Conservation (phyloP, 1,140 invertebrate species). For the Drosophila sechellia region DNA sequence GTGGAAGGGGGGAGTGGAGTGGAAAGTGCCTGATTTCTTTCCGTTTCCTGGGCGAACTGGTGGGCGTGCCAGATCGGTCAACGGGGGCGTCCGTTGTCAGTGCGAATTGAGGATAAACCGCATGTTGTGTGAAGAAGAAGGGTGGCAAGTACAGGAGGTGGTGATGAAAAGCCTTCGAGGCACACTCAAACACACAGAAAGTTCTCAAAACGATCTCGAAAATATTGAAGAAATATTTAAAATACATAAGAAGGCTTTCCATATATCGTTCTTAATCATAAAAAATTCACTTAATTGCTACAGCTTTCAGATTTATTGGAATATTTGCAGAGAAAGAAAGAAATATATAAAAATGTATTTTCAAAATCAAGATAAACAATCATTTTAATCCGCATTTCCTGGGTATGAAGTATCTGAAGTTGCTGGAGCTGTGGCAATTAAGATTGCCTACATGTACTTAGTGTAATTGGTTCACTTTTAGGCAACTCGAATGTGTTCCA, state of each 20-base stretch:
- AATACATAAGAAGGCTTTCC: no score
- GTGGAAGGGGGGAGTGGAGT: background rate
- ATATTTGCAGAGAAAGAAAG: no score
- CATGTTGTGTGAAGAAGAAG: background rate
- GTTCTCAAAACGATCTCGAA: background rate
- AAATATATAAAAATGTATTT: no score
- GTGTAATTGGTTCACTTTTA: background rate
- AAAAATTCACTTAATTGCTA: no score
- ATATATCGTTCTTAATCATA: no score
- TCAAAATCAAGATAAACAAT: no score
- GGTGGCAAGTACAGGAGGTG: no score
- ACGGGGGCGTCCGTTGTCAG: constrained; percentile 19
- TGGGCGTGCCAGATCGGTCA: background rate
- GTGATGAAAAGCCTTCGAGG: background rate
- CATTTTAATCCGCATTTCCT: no score
- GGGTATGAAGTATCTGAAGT: no score
- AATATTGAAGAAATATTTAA: background rate
- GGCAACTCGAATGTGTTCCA: background rate
- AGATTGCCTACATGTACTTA: background rate
- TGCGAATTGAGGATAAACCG: constrained; percentile 41
- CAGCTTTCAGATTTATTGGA: no score
- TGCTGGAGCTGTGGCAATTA: no score
- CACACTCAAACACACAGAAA: background rate
- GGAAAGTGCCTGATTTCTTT: constrained; percentile 59
- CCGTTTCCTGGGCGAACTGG: constrained; percentile 32